These are phyloP conservation scores for Pollenia amentaria DNA, from an alignment of 2,888 invertebrate species.

Conservation along the genomic window DNA sequence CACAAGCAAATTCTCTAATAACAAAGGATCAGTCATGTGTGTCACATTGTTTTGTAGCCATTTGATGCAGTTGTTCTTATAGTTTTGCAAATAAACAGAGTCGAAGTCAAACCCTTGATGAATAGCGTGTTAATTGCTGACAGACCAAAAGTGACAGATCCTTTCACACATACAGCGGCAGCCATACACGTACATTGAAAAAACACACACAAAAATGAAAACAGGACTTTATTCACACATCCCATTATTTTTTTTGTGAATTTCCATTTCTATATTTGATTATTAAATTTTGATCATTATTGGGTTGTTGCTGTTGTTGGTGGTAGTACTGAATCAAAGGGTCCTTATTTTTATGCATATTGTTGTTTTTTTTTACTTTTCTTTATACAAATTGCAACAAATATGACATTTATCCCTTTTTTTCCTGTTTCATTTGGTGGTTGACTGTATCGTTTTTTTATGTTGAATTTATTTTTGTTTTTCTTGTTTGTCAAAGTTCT, in stretches of 20 bases:
- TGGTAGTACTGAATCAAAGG: constrained; percentile 42
- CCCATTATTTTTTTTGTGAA: constrained; percentile 22
- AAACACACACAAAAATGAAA: constrained; percentile 39
- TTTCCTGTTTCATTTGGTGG: constrained; percentile 69
- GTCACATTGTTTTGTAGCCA: constrained; percentile 55
- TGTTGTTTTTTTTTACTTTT: constrained; percentile 57
- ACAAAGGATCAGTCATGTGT: constrained; percentile 71
- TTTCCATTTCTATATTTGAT: constrained; percentile 58
- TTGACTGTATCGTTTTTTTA: constrained; percentile 53
- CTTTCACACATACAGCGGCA: constrained; percentile 65
- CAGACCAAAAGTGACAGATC: constrained; percentile 78
- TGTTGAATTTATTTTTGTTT: constrained; percentile 34
- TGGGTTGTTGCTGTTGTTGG: constrained; percentile 7
- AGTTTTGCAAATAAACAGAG: constrained; percentile 65
- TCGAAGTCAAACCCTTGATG: constrained; percentile 79
- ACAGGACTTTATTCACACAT: constrained; percentile 71
- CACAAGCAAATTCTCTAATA: neutral
- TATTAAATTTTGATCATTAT: constrained; percentile 64
- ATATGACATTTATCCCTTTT: constrained; percentile 76
- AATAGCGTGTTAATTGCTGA: constrained; percentile 84
- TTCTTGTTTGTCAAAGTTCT: constrained; percentile 57
- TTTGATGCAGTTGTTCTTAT: constrained; percentile 36
- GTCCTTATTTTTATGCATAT: constrained; percentile 28
- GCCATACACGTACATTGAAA: constrained; percentile 10
- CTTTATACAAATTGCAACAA: constrained; percentile 75